phyloP scores from a whole-genome alignment of 1,140 invertebrate genomes.

The Gonioctena quinquepunctata region DNA sequence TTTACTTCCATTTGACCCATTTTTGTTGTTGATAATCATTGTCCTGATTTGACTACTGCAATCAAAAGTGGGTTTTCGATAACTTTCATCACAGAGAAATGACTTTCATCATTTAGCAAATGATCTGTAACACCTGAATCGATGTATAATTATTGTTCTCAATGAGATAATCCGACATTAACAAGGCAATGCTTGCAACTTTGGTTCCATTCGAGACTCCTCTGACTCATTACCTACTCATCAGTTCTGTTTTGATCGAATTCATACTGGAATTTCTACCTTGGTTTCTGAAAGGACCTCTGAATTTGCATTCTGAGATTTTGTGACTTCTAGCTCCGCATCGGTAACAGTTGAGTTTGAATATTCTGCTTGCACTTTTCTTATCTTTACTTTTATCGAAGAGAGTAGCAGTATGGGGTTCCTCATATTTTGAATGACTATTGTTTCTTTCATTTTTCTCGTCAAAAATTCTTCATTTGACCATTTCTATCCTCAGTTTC shows the following conservation, averaged over 20 bases:
- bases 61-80: background rate
- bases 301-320: background rate
- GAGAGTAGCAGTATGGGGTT: background rate
- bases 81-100: background rate
- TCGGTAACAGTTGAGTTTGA: background rate
- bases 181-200: background rate
- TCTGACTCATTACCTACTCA: background rate
- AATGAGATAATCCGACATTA: background rate
- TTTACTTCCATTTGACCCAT: no score
- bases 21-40: background rate
- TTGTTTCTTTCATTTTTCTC: background rate
- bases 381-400: background rate
- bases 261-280: background rate
- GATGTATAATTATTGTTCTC: background rate
- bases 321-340: background rate
- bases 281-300: background rate
- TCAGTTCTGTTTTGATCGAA: background rate
- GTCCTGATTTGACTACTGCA: background rate
- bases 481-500: background rate
- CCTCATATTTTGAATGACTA: background rate
- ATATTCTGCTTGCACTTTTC: background rate
- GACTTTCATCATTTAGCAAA: background rate
- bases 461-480: background rate
- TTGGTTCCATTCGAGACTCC: background rate
- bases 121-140: background rate